These are phyloP conservation scores for Chrysolina oricalcia DNA, from an alignment of 2,888 invertebrate genomes.

Conservation along the genomic window DNA sequence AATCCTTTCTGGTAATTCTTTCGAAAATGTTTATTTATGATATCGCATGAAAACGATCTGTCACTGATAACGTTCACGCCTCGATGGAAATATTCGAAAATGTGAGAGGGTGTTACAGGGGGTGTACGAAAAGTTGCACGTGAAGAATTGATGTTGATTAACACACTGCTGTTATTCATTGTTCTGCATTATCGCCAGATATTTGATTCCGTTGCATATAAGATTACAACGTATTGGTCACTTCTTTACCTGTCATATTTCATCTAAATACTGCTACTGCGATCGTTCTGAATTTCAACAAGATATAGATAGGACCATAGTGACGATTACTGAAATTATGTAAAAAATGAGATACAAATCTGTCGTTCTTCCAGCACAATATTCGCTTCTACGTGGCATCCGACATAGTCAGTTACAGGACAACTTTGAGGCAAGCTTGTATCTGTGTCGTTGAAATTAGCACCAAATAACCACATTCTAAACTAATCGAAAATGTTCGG, in stretches of 20 bases:
- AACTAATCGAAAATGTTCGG: slow-evolving; percentile 5
- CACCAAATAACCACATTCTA: slow-evolving; percentile 42
- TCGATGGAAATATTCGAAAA: no score
- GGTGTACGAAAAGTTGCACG: no score
- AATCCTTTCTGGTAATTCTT: background rate
- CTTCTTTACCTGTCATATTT: no score
- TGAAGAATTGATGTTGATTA: background rate
- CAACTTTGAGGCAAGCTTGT: slow-evolving; percentile 84
- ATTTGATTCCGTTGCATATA: background rate
- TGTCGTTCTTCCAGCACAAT: slow-evolving; percentile 82
- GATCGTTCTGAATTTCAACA: slow-evolving; percentile 8
- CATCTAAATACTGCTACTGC: background rate
- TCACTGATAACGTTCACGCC: no score
- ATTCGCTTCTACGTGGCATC: slow-evolving; percentile 66
- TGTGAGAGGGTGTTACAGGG: no score
- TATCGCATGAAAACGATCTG: background rate
- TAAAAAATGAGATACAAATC: slow-evolving; percentile 38
- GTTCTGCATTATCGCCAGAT: background rate
- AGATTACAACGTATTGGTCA: background rate
- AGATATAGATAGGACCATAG: slow-evolving; percentile 6
- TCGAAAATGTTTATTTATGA: slow-evolving; percentile 3
- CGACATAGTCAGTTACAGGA: slow-evolving; percentile 83
- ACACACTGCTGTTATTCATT: background rate
- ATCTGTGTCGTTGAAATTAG: slow-evolving; percentile 59
- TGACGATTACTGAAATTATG: background rate